A percentile compares a stretch with the other conserved stretches of the same genome.
phyloP scores from a whole-genome alignment of 2,888 invertebrate species.

The Netelia virgata region DNA sequence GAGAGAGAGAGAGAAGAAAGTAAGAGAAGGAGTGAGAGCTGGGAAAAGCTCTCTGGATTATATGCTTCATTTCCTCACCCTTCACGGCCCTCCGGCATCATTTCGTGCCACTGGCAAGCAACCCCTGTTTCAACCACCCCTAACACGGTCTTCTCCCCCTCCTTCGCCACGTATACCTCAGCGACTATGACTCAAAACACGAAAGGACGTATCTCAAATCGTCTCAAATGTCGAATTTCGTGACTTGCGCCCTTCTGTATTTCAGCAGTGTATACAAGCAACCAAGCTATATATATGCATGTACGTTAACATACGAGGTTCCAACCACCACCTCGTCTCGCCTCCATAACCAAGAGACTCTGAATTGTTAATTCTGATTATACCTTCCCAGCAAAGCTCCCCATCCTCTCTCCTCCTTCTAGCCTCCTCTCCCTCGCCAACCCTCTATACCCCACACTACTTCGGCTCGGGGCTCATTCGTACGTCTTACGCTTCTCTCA shows the following conservation, averaged over 20 bases:
- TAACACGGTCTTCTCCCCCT: background rate
- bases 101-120: conserved; percentile 38
- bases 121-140: conserved; percentile 22
- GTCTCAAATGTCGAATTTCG: background rate
- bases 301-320: conserved; percentile 29
- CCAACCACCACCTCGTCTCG: conserved; percentile 22
- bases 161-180: background rate
- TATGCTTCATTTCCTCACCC: conserved; percentile 32
- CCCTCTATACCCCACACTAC: no score
- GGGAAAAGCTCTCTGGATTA: conserved; percentile 25
- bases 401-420: conserved; percentile 38
- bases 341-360: conserved; percentile 66
- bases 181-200: background rate
- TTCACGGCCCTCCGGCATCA: conserved; percentile 18
- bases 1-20: background rate
- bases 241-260: conserved; percentile 11
- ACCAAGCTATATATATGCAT: conserved; percentile 13
- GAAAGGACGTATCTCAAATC: background rate
- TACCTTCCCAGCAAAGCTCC: conserved; percentile 63
- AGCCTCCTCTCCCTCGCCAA: conserved; percentile 19
- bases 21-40: background rate
- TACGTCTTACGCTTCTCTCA: conserved; percentile 55
- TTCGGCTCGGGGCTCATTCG: conserved; percentile 48
- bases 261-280: background rate
- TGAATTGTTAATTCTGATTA: conserved; percentile 81